Percentiles rank a stretch among this genome's conserved stretches.
Conservation (phyloP, 2,113 vertebrate species). For the Alosa alosa region DNA sequence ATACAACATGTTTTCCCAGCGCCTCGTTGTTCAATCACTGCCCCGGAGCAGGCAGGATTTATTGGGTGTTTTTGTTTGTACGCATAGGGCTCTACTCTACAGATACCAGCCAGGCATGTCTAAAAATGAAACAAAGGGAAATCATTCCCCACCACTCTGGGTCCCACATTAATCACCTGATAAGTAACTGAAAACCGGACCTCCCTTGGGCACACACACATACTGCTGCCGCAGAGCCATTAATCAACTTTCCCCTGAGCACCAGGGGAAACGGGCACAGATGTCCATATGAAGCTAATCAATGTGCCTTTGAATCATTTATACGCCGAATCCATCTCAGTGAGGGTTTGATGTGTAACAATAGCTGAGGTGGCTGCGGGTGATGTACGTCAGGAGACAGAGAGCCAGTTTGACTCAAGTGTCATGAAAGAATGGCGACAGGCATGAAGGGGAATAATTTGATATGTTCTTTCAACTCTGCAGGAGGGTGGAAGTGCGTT, state of each 20-base stretch:
- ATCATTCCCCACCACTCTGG: constrained; percentile 31
- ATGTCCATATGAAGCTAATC: constrained; percentile 13
- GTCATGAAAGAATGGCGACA: background rate
- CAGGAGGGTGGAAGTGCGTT: constrained; percentile 63
- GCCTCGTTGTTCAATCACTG: constrained; percentile 30
- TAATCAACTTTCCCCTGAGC: constrained; percentile 11
- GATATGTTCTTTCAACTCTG: constrained; percentile 1
- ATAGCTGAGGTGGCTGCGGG: background rate
- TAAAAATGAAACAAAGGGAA: constrained; percentile 26
- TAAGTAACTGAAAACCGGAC: constrained; percentile 32
- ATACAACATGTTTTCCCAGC: background rate
- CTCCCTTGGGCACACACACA: constrained; percentile 18
- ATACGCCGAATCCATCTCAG: background rate
- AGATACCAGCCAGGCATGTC: constrained; percentile 34
- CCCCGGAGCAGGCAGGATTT: constrained; percentile 30
- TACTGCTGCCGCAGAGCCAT: background rate
- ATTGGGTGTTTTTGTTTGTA: constrained; percentile 31
- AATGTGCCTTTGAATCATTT: constrained; percentile 19
- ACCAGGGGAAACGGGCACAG: constrained; percentile 5
- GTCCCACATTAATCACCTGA: constrained; percentile 37
- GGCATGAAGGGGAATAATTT: background rate
- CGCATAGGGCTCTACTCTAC: background rate
- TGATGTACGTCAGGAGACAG: background rate
- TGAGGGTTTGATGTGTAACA: constrained; percentile 6
- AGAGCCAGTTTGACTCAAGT: background rate